Conservation (phyloP, 2,888 invertebrate genomes). For the Sminthurides aquaticus region DNA sequence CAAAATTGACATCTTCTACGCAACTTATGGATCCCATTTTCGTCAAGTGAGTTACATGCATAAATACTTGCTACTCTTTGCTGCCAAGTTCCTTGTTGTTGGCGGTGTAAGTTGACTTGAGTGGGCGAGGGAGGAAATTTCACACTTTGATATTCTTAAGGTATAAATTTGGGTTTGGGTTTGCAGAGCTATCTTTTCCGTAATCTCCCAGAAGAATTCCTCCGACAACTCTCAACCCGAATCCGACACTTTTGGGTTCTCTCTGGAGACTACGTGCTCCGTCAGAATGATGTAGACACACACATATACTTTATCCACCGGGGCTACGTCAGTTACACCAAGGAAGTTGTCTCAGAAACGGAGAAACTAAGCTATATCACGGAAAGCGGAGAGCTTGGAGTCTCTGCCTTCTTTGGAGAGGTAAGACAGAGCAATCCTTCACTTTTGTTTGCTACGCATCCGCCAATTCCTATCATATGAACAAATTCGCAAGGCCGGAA, state of each 20-base stretch:
- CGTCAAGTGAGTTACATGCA: slow-evolving; percentile 19
- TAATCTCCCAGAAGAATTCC: slow-evolving; percentile 19
- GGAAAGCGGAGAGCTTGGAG: slow-evolving; percentile 12
- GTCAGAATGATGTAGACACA: slow-evolving; percentile 23
- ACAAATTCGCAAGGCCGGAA: too few species aligned
- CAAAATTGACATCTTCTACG: slow-evolving; percentile 22
- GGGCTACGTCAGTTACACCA: slow-evolving; percentile 21
- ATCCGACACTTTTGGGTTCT: slow-evolving; percentile 23
- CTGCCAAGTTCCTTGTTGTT: neutral
- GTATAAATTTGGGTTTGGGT: too few species aligned
- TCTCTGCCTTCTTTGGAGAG: slow-evolving; percentile 22
- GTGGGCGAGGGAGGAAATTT: too few species aligned
- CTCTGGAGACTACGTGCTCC: slow-evolving; percentile 23
- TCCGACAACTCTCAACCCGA: slow-evolving; percentile 18
- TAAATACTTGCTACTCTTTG: too few species aligned
- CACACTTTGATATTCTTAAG: too few species aligned
- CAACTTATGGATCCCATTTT: slow-evolving; percentile 24
- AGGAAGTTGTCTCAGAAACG: slow-evolving; percentile 6
- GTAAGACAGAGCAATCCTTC: neutral
- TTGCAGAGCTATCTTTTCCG: slow-evolving; percentile 25
- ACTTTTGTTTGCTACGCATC: neutral
- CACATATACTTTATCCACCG: slow-evolving; percentile 26
- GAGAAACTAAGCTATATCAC: slow-evolving; percentile 7
- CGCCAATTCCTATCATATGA: too few species aligned
- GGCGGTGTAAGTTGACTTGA: too few species aligned